These are phyloP conservation scores for Macaria liturata DNA, from an alignment of 2,888 invertebrate species.

Conservation along the genomic window DNA sequence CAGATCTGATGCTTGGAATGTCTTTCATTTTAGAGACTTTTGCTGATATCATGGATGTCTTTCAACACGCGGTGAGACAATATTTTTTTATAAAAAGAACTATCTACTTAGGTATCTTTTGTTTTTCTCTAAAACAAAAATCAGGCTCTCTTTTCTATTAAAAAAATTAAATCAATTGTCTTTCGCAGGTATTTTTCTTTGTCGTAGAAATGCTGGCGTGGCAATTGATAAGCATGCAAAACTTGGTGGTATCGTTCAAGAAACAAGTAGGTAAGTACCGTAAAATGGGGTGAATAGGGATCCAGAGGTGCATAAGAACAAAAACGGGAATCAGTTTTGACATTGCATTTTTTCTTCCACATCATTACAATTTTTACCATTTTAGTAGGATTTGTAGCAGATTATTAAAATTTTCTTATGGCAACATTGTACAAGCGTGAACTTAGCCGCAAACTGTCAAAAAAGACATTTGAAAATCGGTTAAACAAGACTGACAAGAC, in stretches of 20 bases:
- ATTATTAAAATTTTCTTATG: too few relatives aligned
- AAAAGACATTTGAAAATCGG: neutral
- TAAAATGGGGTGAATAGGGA: neutral
- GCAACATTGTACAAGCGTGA: too few relatives aligned
- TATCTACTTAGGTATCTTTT: too few relatives aligned
- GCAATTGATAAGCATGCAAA: constrained; percentile 53
- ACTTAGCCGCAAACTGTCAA: too few relatives aligned
- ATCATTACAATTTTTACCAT: too few relatives aligned
- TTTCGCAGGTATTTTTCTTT: constrained; percentile 54
- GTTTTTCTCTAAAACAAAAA: too few relatives aligned
- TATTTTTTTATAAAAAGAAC: too few relatives aligned
- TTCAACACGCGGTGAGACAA: constrained; percentile 52
- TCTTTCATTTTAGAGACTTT: constrained; percentile 48
- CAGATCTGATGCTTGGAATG: constrained; percentile 42
- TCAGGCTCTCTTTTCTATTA: too few relatives aligned
- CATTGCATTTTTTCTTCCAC: too few relatives aligned
- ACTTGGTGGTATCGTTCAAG: constrained; percentile 50
- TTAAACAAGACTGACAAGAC: neutral
- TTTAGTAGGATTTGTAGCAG: too few relatives aligned
- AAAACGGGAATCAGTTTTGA: too few relatives aligned
- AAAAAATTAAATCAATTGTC: neutral
- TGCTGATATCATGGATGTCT: constrained; percentile 48
- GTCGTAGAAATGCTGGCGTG: constrained; percentile 49
- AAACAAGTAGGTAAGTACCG: constrained; percentile 47
- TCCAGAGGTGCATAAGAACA: too few relatives aligned